Percentiles rank a stretch among this genome's conserved stretches.
Evolutionary conservation across 2,888 invertebrate species (phyloP).

Genomic region (Alsophila aescularia): DNA sequence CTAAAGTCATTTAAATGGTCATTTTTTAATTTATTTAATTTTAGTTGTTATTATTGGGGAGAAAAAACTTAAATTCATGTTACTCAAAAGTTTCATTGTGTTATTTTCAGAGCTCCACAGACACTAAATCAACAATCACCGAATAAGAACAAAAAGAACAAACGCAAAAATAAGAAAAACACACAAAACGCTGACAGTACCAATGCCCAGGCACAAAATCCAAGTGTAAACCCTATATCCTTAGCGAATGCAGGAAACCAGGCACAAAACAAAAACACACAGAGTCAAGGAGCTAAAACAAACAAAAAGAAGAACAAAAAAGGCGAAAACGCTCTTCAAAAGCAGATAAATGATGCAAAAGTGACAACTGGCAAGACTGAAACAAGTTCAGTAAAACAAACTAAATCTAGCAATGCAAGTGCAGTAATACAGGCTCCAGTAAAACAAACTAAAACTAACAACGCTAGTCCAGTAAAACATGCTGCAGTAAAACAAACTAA

Average conservation of each 20-base stretch:
- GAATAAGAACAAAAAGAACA: constrained; percentile 46
- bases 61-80: too few species aligned
- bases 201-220: constrained; percentile 11
- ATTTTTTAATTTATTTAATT: too few species aligned
- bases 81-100: neutral
- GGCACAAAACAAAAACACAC: constrained; percentile 18
- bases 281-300: constrained; percentile 37
- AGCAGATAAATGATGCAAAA: constrained; percentile 24
- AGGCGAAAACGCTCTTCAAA: constrained; percentile 32
- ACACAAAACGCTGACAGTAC: constrained; percentile 36
- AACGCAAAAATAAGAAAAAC: constrained; percentile 52
- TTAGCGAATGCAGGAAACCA: constrained; percentile 15
- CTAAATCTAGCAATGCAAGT: neutral
- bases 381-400: neutral
- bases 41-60: too few species aligned
- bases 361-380: neutral
- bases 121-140: constrained; percentile 16
- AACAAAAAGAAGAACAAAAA: constrained; percentile 48
- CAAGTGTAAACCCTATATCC: constrained; percentile 13
- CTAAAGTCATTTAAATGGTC: too few species aligned
- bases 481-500: constrained; percentile 5
- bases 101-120: constrained; percentile 28
- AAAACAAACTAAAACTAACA: neutral
- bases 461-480: constrained; percentile 12
- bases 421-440: constrained; percentile 10